phyloP scores from a whole-genome alignment of 2,797 vertebrate genomes.

The Pogoniulus pusillus region DNA sequence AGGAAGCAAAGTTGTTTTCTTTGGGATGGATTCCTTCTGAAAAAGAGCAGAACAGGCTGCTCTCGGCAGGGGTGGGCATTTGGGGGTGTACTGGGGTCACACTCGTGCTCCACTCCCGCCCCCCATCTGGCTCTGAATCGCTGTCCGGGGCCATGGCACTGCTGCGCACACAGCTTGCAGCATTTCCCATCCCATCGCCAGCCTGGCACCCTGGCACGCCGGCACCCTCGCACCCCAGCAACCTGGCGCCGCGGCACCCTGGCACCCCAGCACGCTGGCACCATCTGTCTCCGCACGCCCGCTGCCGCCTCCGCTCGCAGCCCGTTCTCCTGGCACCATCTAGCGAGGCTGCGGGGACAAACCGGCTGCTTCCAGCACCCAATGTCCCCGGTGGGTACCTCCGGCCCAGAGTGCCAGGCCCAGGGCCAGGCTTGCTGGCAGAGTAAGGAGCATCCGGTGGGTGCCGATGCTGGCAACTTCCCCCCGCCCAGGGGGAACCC shows the following conservation, averaged over 20 bases:
- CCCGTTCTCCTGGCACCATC: conserved; percentile 59
- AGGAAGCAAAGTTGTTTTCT: fast-evolving
- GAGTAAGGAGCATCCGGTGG: not conserved
- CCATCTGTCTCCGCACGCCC: not conserved
- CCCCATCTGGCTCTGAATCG: too few relatives aligned
- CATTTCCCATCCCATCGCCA: not conserved
- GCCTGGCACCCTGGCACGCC: not conserved
- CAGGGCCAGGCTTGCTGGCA: not conserved
- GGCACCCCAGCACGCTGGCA: not conserved
- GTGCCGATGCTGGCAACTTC: not conserved
- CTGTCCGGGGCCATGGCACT: not conserved
- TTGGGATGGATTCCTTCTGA: not conserved
- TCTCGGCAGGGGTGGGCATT: not conserved
- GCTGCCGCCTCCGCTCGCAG: not conserved
- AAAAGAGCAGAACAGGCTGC: not conserved
- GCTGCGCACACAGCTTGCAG: not conserved
- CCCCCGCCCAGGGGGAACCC: not conserved
- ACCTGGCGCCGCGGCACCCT: too few relatives aligned
- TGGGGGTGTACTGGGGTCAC: not conserved
- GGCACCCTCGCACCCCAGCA: too few relatives aligned
- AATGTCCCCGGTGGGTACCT: too few relatives aligned
- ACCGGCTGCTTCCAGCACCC: not conserved
- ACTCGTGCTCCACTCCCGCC: too few relatives aligned
- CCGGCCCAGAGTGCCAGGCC: not conserved
- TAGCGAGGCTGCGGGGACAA: conserved; percentile 27